A percentile compares a stretch with the other conserved stretches of the same genome.
phyloP scores from a whole-genome alignment of 1,140 invertebrate species.

The Heliconius nattereri region DNA sequence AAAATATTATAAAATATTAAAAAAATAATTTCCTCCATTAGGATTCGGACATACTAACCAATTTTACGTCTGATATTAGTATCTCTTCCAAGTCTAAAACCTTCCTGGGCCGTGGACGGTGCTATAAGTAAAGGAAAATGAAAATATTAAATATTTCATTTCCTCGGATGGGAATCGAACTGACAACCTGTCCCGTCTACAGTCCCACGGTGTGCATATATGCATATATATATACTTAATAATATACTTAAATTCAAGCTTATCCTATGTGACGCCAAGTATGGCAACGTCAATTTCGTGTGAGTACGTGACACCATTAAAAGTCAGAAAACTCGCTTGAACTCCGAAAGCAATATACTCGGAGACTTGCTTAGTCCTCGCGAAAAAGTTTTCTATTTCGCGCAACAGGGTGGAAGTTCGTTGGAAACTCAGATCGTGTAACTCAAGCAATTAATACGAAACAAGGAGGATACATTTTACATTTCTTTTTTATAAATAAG shows the following conservation, averaged over 20 bases:
- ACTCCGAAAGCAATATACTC: conserved; percentile 31
- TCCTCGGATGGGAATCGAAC: no score
- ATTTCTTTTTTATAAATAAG: no score
- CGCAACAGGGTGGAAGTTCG: conserved; percentile 27
- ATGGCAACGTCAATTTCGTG: conserved; percentile 32
- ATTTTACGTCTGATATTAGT: no score
- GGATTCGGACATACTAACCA: no score
- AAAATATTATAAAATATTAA: no score
- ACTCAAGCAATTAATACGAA: conserved; percentile 29
- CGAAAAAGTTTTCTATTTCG: conserved; percentile 34
- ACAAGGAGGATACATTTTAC: neutral
- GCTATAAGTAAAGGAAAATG: no score
- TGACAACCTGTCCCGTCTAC: neutral
- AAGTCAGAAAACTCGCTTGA: conserved; percentile 36
- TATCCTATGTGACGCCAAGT: conserved; percentile 18
- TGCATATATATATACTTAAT: neutral
- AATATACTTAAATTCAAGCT: neutral
- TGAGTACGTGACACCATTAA: conserved; percentile 37
- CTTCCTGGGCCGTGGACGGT: no score
- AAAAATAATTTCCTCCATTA: no score
- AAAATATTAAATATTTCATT: no score
- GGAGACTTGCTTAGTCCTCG: conserved; percentile 30
- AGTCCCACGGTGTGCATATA: no score
- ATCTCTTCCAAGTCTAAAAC: no score
- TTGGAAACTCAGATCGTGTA: conserved; percentile 18